Base-by-base conservation (phyloP, 2,113 vertebrate species). In the Syngnathus floridae region DNA sequence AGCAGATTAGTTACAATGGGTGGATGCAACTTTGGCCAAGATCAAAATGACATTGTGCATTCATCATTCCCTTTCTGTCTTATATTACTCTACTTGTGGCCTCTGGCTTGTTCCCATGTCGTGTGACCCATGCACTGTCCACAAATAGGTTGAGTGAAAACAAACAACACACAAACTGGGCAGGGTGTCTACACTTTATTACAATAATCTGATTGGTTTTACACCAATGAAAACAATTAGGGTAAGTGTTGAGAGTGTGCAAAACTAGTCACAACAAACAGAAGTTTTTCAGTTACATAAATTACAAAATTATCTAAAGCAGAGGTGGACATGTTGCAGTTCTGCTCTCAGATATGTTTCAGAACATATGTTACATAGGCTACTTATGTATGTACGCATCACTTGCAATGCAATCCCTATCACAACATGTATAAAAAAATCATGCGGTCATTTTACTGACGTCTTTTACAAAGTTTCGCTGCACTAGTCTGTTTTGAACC, bases 141-240 rank as follows among this genome's bases (percentile, higher is more conserved):
- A 69, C 73, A 74, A 73, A 83, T 77, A 77, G 76, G 79, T 71
- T 72, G 77, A 80, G 78, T 74, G 73, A 78, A 83, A 83, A 78
- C 73, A 31, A 31, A 31, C 26, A 31, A 31, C 26, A 31, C 26
- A 82, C 81, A 58, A 67, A 83, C 65, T 65, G 67, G 75, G 78
- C 74, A 69, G 19, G 4, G 55, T 75, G 80, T 79, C 74, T 67
- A 65, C 63, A 62, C 80, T 66, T 76, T 66, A 71, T 77, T 68
- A 73, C 80, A 41, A 76, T 71, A 76, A 82, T 85, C 79, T 75
- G 65, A 62, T 76, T 83, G 71, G 67, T 71, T 48, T 49, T 64
- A 26, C 49, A 71, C 79, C 76, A 80, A 66, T 41, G 41, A 51
- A 71, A 69, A 74, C 71, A 79, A 75, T 80, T 62, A 73, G 69